Conservation (phyloP, 2,113 vertebrate species). For the Meleagris gallopavo region DNA sequence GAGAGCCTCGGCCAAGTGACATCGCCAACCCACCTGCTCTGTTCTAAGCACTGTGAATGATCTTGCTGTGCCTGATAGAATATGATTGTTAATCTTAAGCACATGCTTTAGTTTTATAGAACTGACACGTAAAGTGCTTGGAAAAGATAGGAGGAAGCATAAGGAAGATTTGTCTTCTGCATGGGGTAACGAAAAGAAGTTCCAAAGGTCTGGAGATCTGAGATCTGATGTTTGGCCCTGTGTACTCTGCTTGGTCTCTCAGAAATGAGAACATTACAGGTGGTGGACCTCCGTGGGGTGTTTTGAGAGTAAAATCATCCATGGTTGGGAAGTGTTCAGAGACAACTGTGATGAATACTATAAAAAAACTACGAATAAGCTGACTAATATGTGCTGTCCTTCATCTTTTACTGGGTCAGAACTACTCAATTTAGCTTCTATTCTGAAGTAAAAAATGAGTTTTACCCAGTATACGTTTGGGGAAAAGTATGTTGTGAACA, state of each 20-base stretch:
- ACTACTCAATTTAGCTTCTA: not conserved
- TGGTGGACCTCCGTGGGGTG: not conserved
- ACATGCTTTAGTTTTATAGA: not conserved
- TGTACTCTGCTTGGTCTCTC: not conserved
- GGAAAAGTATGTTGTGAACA: not conserved
- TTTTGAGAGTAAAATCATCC: not conserved
- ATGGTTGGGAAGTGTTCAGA: not conserved
- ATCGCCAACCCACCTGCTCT: not conserved
- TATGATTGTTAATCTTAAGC: conserved; percentile 20
- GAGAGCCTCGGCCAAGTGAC: not conserved
- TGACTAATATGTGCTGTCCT: not conserved
- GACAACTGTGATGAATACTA: not conserved
- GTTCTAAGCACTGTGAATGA: not conserved
- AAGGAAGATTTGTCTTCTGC: not conserved
- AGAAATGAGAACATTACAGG: not conserved
- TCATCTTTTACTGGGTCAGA: not conserved
- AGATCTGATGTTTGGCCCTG: not conserved
- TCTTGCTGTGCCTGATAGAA: not conserved
- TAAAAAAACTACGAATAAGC: not conserved
- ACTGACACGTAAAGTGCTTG: not conserved
- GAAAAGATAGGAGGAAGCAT: not conserved
- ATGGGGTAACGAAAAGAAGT: not conserved
- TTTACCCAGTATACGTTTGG: not conserved
- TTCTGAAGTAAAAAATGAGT: not conserved
- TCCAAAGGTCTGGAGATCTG: not conserved